Base-by-base conservation (phyloP, 2,113 vertebrate species). In the Etheostoma spectabile region DNA sequence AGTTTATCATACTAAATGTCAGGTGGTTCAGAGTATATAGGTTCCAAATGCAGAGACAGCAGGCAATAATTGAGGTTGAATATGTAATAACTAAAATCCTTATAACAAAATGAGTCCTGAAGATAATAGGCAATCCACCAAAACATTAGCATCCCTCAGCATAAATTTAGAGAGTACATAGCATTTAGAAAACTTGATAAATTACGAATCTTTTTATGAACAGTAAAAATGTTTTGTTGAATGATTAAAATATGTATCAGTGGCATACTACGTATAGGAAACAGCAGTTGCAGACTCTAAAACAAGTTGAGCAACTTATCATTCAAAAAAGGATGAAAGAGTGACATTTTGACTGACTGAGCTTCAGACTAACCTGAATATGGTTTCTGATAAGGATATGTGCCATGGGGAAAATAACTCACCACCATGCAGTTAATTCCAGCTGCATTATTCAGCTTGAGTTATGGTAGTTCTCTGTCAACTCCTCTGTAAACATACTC, bases 351-450 rank as follows among this genome's bases (percentile, higher is more conserved):
- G 60, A 71, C 19, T 80, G 74, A 79, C 61, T 68, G 60, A 80
- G 65, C 57, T 59, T 77, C 69, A 62, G 78, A 77, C 56, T 85
- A 65, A 86, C 51, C 74, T 72, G 73, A 56, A 84, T 86, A 67
- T 56, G 18, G 49, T 68, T 65, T 59, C 69, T 60, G 78, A 85
- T 77, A 61, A 66, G 82, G 24, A 74, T 53, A 46, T 79, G 56
- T 75, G 53, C 53, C 21, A 8, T 46, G 65, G 77, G 18, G 60
- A 79, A 67, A 72, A 66, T 45, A 56, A 51, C 75, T 82, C 73
- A 77, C 45, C 61, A 70, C 53, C 46, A 56, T 74, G 16, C 51
- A 48, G 35, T 63, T 63, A 12, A 42, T 83, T 52, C 49, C 49
- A 69, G 53, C 71, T 87, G 64, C 21, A 73, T 85, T 80, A 84